Conservation (phyloP, 2,797 vertebrate species). For the Petrocephalus schoutedeni region DNA sequence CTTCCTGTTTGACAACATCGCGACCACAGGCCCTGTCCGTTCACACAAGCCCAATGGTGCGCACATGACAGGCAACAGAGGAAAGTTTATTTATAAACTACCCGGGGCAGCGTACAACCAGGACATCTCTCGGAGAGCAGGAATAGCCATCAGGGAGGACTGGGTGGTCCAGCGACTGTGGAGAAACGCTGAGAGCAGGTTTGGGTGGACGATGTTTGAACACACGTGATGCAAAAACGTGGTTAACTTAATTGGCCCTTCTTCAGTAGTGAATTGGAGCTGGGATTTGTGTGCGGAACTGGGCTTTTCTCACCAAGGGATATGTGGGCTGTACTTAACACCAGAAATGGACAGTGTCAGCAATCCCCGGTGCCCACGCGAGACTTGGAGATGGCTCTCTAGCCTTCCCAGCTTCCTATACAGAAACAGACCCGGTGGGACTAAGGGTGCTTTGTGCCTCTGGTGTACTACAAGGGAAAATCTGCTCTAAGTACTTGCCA, state of each 20-base stretch:
- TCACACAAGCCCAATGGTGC: neutral
- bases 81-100: conserved; percentile 21
- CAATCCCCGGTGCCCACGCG: neutral
- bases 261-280: neutral
- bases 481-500: conserved; percentile 5
- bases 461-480: conserved; percentile 17
- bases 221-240: neutral
- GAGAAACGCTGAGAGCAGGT: neutral
- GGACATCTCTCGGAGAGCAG: neutral
- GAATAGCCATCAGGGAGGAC: neutral
- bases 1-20: conserved; percentile 24
- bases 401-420: neutral
- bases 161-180: neutral
- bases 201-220: neutral
- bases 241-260: neutral
- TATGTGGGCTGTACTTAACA: neutral
- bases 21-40: conserved; percentile 19
- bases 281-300: neutral
- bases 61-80: neutral
- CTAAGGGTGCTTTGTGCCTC: neutral
- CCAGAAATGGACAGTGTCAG: neutral
- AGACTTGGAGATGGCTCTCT: neutral
- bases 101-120: conserved; percentile 8
- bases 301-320: neutral
- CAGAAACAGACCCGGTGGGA: neutral